These are phyloP conservation scores for Liolophura sinensis DNA, from an alignment of 1,140 invertebrate genomes.

Conservation along the genomic window DNA sequence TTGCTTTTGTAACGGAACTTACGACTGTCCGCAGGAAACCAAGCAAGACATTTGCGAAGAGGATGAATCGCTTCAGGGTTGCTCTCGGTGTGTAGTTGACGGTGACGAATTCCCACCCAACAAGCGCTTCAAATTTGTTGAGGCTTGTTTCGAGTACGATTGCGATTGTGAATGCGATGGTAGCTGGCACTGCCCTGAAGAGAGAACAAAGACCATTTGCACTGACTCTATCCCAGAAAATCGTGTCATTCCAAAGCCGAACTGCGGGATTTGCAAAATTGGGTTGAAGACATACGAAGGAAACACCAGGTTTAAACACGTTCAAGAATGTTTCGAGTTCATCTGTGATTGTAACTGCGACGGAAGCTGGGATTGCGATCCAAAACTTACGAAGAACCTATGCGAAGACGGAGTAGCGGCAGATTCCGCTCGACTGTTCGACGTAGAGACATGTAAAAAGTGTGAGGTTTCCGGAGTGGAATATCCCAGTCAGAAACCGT, in stretches of 20 bases:
- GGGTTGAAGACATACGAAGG: conserved; percentile 5
- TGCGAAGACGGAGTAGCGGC: conserved; percentile 8
- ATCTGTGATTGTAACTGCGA: conserved; percentile 37
- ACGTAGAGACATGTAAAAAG: no score
- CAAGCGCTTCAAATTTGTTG: not conserved
- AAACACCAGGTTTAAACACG: conserved; percentile 26
- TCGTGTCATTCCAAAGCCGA: not conserved
- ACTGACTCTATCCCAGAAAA: not conserved
- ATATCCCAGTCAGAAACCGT: no score
- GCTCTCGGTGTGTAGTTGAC: no score
- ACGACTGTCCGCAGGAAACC: conserved; percentile 20
- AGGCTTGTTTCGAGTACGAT: conserved; percentile 29
- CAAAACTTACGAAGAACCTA: conserved; percentile 27
- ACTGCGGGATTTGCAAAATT: not conserved
- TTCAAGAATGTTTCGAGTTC: conserved; percentile 27
- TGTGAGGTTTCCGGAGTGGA: no score
- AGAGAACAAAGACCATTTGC: conserved; percentile 9
- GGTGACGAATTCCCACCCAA: no score
- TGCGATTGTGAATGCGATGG: conserved; percentile 20
- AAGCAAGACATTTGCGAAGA: conserved; percentile 21
- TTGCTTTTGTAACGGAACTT: conserved; percentile 30
- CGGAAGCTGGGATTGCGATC: conserved; percentile 29
- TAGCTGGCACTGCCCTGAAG: conserved; percentile 8
- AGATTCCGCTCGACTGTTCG: no score
- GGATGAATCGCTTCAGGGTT: not conserved